These are phyloP conservation scores for Hylyphantes graminicola DNA, from an alignment of 1,140 invertebrate species.

Conservation along the genomic window DNA sequence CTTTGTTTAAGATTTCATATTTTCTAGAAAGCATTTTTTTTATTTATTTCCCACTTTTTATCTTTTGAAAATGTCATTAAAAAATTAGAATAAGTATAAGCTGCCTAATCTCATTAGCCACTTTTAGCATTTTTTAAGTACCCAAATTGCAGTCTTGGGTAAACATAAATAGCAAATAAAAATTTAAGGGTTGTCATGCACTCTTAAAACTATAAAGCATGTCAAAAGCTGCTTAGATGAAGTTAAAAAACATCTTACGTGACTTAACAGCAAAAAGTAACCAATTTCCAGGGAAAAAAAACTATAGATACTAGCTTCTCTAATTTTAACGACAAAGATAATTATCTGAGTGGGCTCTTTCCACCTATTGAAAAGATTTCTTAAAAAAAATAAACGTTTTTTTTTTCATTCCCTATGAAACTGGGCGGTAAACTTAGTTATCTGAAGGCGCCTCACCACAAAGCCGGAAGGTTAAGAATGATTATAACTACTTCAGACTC, in stretches of 20 bases:
- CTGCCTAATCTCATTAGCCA: no score
- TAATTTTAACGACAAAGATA: conserved; percentile 60
- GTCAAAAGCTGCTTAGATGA: conserved; percentile 14
- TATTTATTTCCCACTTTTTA: no score
- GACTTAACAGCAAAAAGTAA: conserved; percentile 19
- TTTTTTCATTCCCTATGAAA: conserved; percentile 10
- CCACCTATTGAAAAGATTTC: conserved; percentile 27
- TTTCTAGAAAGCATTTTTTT: no score
- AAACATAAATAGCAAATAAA: no score
- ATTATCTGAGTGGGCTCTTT: conserved; percentile 43
- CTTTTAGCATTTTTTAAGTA: no score
- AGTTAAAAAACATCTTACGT: conserved; percentile 1
- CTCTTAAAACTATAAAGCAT: conserved; percentile 34
- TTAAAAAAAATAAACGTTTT: conserved; percentile 33
- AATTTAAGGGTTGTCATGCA: background rate
- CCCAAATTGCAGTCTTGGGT: no score
- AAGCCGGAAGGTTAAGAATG: conserved; percentile 52
- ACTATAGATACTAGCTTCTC: conserved; percentile 14
- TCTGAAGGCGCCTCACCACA: conserved; percentile 18
- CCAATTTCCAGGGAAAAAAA: background rate
- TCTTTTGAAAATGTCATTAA: no score
- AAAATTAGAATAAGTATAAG: no score
- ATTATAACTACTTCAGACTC: conserved; percentile 54
- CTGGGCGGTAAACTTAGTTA: conserved; percentile 52
- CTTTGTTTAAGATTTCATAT: no score